Percentiles rank a stretch among this genome's conserved stretches.
phyloP scores from a whole-genome alignment of 2,113 vertebrate species.

The Nipponia nippon region DNA sequence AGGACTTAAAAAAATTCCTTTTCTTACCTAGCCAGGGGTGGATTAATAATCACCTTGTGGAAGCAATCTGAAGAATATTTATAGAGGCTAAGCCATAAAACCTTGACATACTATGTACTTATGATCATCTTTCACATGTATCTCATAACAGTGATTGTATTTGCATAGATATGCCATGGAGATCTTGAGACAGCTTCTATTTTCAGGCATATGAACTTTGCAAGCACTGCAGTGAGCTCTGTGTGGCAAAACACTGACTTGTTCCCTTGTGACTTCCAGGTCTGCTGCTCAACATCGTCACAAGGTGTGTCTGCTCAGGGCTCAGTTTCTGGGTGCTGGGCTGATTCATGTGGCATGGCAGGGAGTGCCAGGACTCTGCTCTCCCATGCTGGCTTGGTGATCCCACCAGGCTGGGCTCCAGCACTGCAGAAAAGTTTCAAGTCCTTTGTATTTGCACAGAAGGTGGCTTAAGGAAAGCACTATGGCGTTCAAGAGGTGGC shows the following conservation, averaged over 20 bases:
- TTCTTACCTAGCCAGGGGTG: not conserved
- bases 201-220: not conserved
- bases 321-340: not conserved
- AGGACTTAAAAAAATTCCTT: not conserved
- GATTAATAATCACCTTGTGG: not conserved
- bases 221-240: accelerated
- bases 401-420: not conserved
- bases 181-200: not conserved
- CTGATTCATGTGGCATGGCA: not conserved
- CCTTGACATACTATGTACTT: not conserved
- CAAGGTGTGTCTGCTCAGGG: not conserved
- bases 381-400: not conserved
- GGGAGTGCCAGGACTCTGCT: not conserved
- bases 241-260: not conserved
- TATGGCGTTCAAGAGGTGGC: not conserved
- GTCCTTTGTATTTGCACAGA: not conserved
- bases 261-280: not conserved
- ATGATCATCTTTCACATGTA: not conserved
- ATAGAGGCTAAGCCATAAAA: not conserved
- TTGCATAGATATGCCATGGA: not conserved
- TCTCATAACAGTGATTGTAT: not conserved
- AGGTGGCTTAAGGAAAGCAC: not conserved
- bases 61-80: not conserved
- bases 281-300: not conserved
- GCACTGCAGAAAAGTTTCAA: not conserved